phyloP scores from a whole-genome alignment of 1,140 invertebrate species.

The Drosophila mojavensis region DNA sequence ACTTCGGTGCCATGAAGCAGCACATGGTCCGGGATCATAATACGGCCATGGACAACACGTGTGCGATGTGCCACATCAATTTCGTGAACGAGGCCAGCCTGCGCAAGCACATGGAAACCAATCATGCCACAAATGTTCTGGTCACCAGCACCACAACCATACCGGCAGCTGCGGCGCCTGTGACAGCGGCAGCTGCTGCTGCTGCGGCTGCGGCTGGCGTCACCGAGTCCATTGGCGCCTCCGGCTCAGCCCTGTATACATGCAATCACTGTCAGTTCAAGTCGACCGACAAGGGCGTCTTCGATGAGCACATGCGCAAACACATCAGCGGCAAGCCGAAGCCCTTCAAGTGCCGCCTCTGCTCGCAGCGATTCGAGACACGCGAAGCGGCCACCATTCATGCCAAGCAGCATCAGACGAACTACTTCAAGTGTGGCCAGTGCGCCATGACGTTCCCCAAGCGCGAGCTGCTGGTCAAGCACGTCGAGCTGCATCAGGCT shows the following conservation, averaged over 20 bases:
- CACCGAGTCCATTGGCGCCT: constrained; percentile 41
- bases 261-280: constrained; percentile 83
- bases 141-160: constrained; percentile 81
- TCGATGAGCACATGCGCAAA: constrained; percentile 81
- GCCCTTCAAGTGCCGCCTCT: constrained; percentile 83
- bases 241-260: constrained; percentile 64
- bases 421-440: constrained; percentile 83
- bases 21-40: constrained; percentile 81
- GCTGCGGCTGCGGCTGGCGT: constrained; percentile 49
- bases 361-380: constrained; percentile 81
- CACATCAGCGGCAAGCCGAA: constrained; percentile 76
- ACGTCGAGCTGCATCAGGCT: constrained; percentile 77
- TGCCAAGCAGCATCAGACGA: constrained; percentile 82
- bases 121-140: constrained; percentile 81
- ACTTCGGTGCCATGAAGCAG: constrained; percentile 79
- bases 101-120: constrained; percentile 83
- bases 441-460: constrained; percentile 82
- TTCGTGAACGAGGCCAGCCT: constrained; percentile 78
- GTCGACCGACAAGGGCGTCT: constrained; percentile 74
- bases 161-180: constrained; percentile 65
- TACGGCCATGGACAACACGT: constrained; percentile 80
- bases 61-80: constrained; percentile 80
- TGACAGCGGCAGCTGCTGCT: constrained; percentile 58
- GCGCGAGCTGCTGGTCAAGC: constrained; percentile 76
- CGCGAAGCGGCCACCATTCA: constrained; percentile 80